A percentile compares a stretch with the other conserved stretches of the same genome.
Evolutionary conservation across 2,888 invertebrate species (phyloP).

Genomic region (Hydropsyche betteni): DNA sequence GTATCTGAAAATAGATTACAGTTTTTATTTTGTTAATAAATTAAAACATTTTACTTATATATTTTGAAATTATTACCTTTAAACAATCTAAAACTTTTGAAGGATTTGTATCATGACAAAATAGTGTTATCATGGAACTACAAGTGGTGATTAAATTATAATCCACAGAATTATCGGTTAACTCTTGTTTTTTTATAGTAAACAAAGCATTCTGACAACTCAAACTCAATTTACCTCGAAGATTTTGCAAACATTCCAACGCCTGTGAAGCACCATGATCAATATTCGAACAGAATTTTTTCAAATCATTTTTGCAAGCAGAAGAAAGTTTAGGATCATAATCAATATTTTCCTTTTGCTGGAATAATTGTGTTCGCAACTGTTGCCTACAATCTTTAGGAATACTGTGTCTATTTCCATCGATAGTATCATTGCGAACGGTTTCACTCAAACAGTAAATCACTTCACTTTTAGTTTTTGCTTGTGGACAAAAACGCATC

Average conservation of each 20-base stretch:
- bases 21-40: neutral
- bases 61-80: constrained; percentile 65
- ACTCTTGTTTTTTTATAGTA: constrained; percentile 84
- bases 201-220: constrained; percentile 84
- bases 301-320: constrained; percentile 83
- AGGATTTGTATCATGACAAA: constrained; percentile 78
- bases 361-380: constrained; percentile 88
- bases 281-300: constrained; percentile 73
- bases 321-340: constrained; percentile 85
- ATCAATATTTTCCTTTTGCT: constrained; percentile 88
- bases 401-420: constrained; percentile 78
- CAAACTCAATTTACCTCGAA: constrained; percentile 71
- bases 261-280: constrained; percentile 77
- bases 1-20: constrained; percentile 63
- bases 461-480: constrained; percentile 79
- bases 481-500: constrained; percentile 71
- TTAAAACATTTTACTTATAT: constrained; percentile 11
- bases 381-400: constrained; percentile 91
- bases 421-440: constrained; percentile 87
- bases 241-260: constrained; percentile 80
- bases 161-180: constrained; percentile 87
- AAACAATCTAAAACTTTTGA: constrained; percentile 79
- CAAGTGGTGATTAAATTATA: constrained; percentile 86
- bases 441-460: constrained; percentile 89
- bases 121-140: constrained; percentile 84